Percentiles rank a stretch among this genome's conserved stretches.
These are phyloP conservation scores for Panulirus ornatus DNA, from an alignment of 1,140 invertebrate genomes.

Conservation along the genomic window DNA sequence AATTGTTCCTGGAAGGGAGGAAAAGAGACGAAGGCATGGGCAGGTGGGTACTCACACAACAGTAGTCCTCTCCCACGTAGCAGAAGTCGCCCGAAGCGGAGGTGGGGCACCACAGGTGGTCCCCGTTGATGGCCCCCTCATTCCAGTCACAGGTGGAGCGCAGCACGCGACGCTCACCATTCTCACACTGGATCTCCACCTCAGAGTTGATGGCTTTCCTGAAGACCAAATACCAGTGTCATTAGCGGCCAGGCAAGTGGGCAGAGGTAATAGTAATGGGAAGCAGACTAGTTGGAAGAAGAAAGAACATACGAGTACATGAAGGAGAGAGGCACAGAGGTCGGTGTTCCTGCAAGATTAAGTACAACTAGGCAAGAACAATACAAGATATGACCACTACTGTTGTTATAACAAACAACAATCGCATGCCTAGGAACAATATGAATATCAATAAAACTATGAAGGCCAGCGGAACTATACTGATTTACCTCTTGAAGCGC, in stretches of 20 bases:
- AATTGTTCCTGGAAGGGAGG: not conserved
- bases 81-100: slow-evolving; percentile 94
- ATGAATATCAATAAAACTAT: too few species aligned
- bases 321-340: too few species aligned
- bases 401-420: too few species aligned
- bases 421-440: too few species aligned
- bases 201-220: slow-evolving; percentile 80
- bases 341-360: not conserved
- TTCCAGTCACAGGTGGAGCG: slow-evolving; percentile 90
- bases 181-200: slow-evolving; percentile 79
- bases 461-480: too few species aligned
- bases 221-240: slow-evolving; percentile 54
- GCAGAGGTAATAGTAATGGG: too few species aligned
- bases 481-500: too few species aligned
- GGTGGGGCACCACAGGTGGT: slow-evolving; percentile 92
- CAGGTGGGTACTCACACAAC: slow-evolving; percentile 88
- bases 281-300: too few species aligned
- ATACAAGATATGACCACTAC: too few species aligned
- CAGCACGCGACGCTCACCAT: slow-evolving; percentile 80
- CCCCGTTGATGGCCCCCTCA: slow-evolving; percentile 87
- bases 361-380: too few species aligned
- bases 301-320: too few species aligned
- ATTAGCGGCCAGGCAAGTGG: slow-evolving; percentile 75
- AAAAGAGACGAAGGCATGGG: not conserved
- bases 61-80: slow-evolving; percentile 92